Conservation (phyloP, 2,113 vertebrate genomes). For the Cochlearius cochlearius region DNA sequence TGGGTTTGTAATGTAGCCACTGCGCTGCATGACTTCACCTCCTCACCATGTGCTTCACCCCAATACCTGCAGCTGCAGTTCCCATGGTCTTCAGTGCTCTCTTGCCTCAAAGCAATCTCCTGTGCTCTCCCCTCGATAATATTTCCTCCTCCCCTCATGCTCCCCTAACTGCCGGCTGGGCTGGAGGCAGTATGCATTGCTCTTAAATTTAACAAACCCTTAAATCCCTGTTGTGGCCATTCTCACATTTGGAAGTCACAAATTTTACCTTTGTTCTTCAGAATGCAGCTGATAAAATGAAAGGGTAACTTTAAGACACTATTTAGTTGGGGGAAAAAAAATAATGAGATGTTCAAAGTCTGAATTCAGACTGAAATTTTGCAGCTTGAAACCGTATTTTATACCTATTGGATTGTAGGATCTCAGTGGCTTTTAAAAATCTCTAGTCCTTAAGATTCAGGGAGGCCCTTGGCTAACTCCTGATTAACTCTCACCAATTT, state of each 20-base stretch:
- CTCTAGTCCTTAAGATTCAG: background rate
- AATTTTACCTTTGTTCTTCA: background rate
- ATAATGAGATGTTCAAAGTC: background rate
- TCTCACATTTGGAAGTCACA: background rate
- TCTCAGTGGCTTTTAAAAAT: background rate
- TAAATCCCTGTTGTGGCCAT: background rate
- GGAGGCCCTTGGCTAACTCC: background rate
- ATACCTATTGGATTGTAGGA: background rate
- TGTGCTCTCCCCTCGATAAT: background rate
- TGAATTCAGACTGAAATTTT: background rate
- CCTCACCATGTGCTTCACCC: background rate
- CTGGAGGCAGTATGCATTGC: background rate
- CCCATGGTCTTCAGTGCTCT: background rate
- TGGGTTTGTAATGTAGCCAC: background rate
- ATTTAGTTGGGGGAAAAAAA: background rate
- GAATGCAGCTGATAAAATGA: background rate
- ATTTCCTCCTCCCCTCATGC: background rate
- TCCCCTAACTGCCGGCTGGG: background rate
- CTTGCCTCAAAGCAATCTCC: background rate
- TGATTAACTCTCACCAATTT: background rate
- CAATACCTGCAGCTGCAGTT: background rate
- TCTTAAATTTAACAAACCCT: background rate
- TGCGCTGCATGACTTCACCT: background rate
- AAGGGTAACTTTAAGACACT: background rate
- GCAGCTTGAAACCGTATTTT: background rate